Evolutionary conservation across 2,888 invertebrate genomes (phyloP), one percentile per base, ranked within the genome.

Genomic region (Hipparchia sbordonii): DNA sequence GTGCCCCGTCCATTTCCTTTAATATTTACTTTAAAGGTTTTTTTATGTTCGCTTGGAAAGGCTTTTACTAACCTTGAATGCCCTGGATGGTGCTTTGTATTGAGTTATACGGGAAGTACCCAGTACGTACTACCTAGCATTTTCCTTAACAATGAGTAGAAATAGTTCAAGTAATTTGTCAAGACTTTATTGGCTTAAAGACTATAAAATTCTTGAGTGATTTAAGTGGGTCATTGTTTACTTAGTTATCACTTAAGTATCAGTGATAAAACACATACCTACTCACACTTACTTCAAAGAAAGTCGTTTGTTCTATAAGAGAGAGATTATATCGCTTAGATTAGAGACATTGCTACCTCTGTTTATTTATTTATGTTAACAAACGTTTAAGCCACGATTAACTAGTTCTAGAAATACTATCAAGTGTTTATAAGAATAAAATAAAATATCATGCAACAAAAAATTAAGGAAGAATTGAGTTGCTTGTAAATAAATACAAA

Each of bases 201-300:
- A 46, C 46, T 5, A 57, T 57, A 46, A 60, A 51, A 33, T 33
- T 68, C 52, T 69, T 5, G 52, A 69, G 60, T 48, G 45, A 46
- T 60, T 51, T 69, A 48, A 52, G 60, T 69, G 60, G 1, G 45
- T 5, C 69, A 61, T 51, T 69, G 69, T 69, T 69, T 51, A 69
- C 60, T 61, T 69, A 39, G 52, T 69, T 61, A 69, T 61, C 60
- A 52, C 13, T 56, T 59, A n/a, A n/a, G n/a, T n/a, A 68, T 68
- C 39, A 60, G 51, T 52, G 52, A 52, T 52, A 52, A 23, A 23
- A 52, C 56, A 13, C 7, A 56, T 13, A 56, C n/a, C n/a, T 33
- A 59, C 1, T 48, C n/a, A 23, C 4, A 51, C 13, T 2, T 5
- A 48, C 46, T 1, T n/a, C 48, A 63, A 63, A 63, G 48, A 23